Conservation (phyloP, 2,113 vertebrate species). For the Corapipo altera region DNA sequence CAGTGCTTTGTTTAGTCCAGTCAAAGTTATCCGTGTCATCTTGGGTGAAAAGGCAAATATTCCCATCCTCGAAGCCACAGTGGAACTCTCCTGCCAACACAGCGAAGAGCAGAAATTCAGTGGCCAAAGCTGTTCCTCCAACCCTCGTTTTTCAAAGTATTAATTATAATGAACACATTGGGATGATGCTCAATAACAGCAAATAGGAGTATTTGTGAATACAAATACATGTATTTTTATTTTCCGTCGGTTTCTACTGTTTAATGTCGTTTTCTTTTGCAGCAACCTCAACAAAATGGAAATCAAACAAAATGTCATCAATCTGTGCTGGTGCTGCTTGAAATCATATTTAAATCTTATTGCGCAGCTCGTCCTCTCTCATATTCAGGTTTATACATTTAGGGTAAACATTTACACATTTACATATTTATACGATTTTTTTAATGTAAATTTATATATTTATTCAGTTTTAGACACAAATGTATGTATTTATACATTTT, state of each 20-base stretch:
- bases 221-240: background rate
- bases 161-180: too few relatives aligned
- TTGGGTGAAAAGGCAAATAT: slow-evolving; percentile 96
- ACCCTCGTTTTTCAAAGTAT: background rate
- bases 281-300: background rate
- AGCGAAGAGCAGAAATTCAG: background rate
- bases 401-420: too few relatives aligned
- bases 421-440: too few relatives aligned
- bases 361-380: background rate
- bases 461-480: too few relatives aligned
- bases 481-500: background rate
- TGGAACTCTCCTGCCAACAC: slow-evolving; percentile 89
- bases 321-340: background rate
- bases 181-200: background rate
- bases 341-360: background rate
- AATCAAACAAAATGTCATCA: fast-evolving
- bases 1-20: slow-evolving; percentile 97
- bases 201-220: background rate
- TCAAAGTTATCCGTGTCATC: slow-evolving; percentile 96
- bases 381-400: background rate
- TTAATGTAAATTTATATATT: too few relatives aligned
- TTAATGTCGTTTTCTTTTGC: background rate
- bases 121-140: too few relatives aligned
- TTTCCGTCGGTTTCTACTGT: background rate
- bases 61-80: slow-evolving; percentile 96